A percentile compares a stretch with the other conserved stretches of the same genome.
phyloP scores from a whole-genome alignment of 2,888 invertebrate genomes.

The Ormyrus rosae region DNA sequence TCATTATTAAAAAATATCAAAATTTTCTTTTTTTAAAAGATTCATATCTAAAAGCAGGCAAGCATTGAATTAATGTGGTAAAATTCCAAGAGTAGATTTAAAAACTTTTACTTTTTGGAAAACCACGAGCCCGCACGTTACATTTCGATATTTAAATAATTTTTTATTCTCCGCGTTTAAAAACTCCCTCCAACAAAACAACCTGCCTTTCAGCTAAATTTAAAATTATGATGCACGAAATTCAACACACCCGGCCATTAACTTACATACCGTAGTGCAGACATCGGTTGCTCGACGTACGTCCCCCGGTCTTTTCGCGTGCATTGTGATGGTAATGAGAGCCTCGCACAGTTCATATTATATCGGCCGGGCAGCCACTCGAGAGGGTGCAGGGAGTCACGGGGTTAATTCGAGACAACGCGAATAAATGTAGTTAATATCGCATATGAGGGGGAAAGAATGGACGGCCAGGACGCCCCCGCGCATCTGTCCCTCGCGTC shows the following conservation, averaged over 20 bases:
- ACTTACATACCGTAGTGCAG: slow-evolving; percentile 31
- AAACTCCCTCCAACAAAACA: no score
- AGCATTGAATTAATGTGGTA: no score
- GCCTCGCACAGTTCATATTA: slow-evolving; percentile 65
- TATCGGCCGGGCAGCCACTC: slow-evolving; percentile 33
- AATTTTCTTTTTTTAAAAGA: no score
- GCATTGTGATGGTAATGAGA: slow-evolving; percentile 67
- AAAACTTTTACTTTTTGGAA: no score
- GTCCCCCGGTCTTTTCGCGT: slow-evolving; percentile 5
- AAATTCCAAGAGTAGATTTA: no score
- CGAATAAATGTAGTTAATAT: slow-evolving; percentile 76
- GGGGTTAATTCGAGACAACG: slow-evolving; percentile 75
- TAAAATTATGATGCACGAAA: slow-evolving; percentile 21
- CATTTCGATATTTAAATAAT: no score
- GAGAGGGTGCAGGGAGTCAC: slow-evolving; percentile 62
- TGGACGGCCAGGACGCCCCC: not conserved
- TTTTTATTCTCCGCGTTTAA: no score
- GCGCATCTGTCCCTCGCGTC: slow-evolving; percentile 39
- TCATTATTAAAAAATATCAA: no score
- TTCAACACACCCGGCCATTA: slow-evolving; percentile 40
- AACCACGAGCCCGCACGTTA: no score
- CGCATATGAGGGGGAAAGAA: slow-evolving; percentile 64
- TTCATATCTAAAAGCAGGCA: no score
- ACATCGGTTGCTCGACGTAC: not conserved
- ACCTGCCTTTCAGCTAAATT: no score